Evolutionary conservation across 2,888 invertebrate species (phyloP), one percentile per base, ranked within the genome.

Genomic region (Ectemnius lituratus): DNA sequence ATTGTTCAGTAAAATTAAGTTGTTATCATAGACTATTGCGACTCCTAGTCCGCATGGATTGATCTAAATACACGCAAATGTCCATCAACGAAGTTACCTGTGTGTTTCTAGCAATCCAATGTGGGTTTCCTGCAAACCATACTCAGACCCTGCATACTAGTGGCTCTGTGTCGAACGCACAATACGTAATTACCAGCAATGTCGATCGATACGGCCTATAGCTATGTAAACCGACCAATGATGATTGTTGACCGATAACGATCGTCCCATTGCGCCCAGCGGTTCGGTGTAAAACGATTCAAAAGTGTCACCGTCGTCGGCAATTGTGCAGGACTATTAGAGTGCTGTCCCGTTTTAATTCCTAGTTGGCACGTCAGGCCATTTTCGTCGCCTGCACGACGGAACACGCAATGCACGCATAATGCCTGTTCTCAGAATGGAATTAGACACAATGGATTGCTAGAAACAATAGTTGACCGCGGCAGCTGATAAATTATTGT

Each of bases 201-300:
- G 76, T 69, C 76, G 75, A 84, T 85, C 82, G 74, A 84, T 84
- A 73, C 65, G 20, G 57, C 61, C 37, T 37, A 71, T 64, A 56
- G 79, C 65, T 75, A 74, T 73, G 82, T 70, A 76, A 82, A 76
- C 76, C 52, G 67, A 71, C 74, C 80, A 70, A 83, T 80, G 80
- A 84, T 75, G 75, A 84, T 73, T 67, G 82, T 78, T 79, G 76
- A 80, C 70, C 78, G 80, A 84, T 83, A 82, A 82, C 81, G 72
- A 83, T 82, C 73, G 72, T 64, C 62, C 37, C 37, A 37, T 37
- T 37, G 37, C 37, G 37, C 45, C 46, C 57, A 23, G 65, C 65
- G 57, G 28, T 61, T 59, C 70, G 65, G 70, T 83, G 65, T 70
- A 70, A 72, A 83, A 74, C 70, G 74, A 79, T 71, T 81, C 79